Evolutionary conservation across 2,888 invertebrate species (phyloP).

Genomic region (Meta bourneti): DNA sequence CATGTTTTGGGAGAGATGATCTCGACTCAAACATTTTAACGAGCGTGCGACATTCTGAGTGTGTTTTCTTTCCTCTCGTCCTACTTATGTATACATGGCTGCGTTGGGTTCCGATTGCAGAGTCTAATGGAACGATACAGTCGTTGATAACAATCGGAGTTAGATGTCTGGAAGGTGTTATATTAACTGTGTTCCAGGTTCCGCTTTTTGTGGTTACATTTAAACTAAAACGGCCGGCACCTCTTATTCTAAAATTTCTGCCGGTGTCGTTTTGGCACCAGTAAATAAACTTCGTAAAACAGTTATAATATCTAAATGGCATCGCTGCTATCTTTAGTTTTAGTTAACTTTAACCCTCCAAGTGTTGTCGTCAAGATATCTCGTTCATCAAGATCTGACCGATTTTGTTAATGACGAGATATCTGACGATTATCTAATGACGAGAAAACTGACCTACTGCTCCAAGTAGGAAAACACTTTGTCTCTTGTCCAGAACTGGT

Average conservation of each 20-base stretch:
- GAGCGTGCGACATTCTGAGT: background rate
- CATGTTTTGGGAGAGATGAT: conserved; percentile 4
- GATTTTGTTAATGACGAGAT: too few species aligned
- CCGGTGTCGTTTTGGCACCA: too few species aligned
- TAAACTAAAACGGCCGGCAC: background rate
- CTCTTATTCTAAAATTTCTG: background rate
- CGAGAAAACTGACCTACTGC: too few species aligned
- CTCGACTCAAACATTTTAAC: background rate
- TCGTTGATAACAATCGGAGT: background rate
- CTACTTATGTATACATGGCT: background rate
- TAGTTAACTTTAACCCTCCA: too few species aligned
- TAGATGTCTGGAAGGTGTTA: background rate
- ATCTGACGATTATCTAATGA: too few species aligned
- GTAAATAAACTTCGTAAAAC: too few species aligned
- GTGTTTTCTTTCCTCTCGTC: background rate
- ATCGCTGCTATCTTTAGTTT: too few species aligned
- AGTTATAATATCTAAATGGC: too few species aligned
- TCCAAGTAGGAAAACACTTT: too few species aligned
- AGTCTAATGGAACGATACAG: background rate
- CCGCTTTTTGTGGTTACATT: background rate
- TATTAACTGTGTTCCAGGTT: background rate
- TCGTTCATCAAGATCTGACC: too few species aligned
- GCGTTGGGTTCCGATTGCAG: background rate
- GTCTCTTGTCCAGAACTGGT: too few species aligned
- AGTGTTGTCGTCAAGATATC: too few species aligned